These are phyloP conservation scores for Mactra quadrangularis DNA, from an alignment of 1,140 invertebrate genomes.

Conservation along the genomic window DNA sequence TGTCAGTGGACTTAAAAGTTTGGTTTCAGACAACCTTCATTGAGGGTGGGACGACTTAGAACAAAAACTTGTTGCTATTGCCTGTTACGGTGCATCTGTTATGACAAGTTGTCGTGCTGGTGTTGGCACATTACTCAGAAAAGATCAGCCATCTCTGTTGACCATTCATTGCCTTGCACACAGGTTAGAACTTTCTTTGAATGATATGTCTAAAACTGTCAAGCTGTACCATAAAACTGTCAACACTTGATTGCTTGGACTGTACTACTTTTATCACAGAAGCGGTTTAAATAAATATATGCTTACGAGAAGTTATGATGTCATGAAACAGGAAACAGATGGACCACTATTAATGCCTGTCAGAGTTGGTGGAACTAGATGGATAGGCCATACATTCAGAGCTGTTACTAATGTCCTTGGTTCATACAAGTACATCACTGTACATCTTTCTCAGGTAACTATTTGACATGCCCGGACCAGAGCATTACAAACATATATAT, in stretches of 20 bases:
- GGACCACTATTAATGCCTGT: conserved; percentile 9
- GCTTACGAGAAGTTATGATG: conserved; percentile 4
- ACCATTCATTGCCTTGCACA: conserved; percentile 55
- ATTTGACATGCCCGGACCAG: too few relatives aligned
- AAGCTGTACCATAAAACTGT: conserved; percentile 49
- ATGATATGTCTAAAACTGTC: conserved; percentile 14
- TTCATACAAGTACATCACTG: conserved; percentile 37
- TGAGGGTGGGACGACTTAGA: background rate
- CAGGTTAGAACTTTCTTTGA: conserved; percentile 45
- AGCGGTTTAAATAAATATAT: conserved; percentile 42
- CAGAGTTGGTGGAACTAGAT: conserved; percentile 22
- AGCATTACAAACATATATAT: too few relatives aligned
- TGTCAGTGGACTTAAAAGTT: conserved; percentile 1
- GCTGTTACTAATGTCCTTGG: conserved; percentile 4
- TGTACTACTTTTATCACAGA: conserved; percentile 63
- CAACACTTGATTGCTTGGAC: conserved; percentile 19
- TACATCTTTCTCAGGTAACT: conserved; percentile 31
- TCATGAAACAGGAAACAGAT: conserved; percentile 15
- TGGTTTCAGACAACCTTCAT: conserved; percentile 1
- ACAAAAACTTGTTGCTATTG: conserved; percentile 17
- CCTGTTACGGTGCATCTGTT: conserved; percentile 56
- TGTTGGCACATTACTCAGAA: conserved; percentile 30
- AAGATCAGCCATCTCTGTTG: conserved; percentile 37
- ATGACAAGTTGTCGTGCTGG: conserved; percentile 14
- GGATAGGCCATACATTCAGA: conserved; percentile 33